These are phyloP conservation scores for Linyphia triangularis DNA, from an alignment of 2,888 invertebrate genomes.

Conservation along the genomic window DNA sequence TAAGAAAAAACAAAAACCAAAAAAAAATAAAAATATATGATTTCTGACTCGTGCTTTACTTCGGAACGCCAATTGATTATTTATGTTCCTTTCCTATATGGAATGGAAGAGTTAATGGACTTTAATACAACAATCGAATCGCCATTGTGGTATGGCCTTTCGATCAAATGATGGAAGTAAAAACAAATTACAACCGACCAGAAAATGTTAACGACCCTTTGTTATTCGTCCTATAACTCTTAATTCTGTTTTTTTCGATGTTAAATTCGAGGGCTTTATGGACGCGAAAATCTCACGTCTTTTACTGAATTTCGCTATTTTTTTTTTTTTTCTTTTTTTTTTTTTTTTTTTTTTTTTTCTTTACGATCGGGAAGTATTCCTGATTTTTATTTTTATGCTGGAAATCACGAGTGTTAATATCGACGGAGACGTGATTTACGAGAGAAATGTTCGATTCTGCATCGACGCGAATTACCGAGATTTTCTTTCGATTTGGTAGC, in stretches of 20 bases:
- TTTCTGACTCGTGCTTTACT: neutral
- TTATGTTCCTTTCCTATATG: slow-evolving; percentile 7
- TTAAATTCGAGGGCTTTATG: slow-evolving; percentile 18
- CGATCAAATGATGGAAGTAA: neutral
- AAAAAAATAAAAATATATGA: neutral
- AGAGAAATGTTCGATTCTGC: too few relatives aligned
- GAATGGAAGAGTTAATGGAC: slow-evolving; percentile 35
- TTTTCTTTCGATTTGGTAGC: too few relatives aligned
- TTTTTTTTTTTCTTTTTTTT: too few relatives aligned
- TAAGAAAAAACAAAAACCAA: neutral
- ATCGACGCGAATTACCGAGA: too few relatives aligned
- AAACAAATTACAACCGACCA: neutral
- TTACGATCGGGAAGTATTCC: slow-evolving; percentile 10
- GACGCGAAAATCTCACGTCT: slow-evolving; percentile 15
- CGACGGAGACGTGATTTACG: slow-evolving; percentile 14
- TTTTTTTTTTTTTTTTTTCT: too few relatives aligned
- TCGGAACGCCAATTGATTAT: slow-evolving; percentile 39
- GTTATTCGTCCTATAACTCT: slow-evolving; percentile 31
- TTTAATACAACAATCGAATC: slow-evolving; percentile 9
- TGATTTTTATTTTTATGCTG: neutral
- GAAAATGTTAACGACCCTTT: slow-evolving; percentile 51
- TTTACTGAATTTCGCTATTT: slow-evolving; percentile 23
- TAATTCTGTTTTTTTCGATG: slow-evolving; percentile 32
- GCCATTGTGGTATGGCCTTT: slow-evolving; percentile 25
- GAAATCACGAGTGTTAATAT: neutral